Conservation (phyloP, 2,797 vertebrate genomes). For the Notolabrus celidotus region DNA sequence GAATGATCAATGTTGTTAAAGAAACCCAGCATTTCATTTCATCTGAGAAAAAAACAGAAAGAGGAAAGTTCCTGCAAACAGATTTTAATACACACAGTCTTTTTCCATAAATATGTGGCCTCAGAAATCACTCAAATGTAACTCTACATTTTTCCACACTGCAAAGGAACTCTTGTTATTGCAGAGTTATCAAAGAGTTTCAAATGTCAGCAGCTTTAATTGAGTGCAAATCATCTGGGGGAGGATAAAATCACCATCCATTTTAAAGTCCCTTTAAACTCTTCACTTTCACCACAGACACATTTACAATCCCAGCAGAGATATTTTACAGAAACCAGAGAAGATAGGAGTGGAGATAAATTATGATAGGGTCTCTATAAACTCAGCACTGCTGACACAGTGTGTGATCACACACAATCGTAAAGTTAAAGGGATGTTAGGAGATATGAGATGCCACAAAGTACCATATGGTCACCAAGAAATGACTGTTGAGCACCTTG, state of each 20-base stretch:
- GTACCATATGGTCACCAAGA: constrained; percentile 9
- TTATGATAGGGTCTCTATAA: constrained; percentile 27
- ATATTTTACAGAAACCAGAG: constrained; percentile 2
- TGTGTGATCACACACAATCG: background rate
- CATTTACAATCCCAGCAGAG: constrained; percentile 14
- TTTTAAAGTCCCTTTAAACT: constrained; percentile 33
- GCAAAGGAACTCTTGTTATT: too few relatives aligned
- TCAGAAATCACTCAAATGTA: too few relatives aligned
- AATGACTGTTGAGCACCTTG: constrained; percentile 4
- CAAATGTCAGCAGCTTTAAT: too few relatives aligned
- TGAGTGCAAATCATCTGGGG: constrained; percentile 19
- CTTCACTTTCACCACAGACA: constrained; percentile 15
- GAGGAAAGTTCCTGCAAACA: too few relatives aligned
- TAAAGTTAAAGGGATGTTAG: constrained; percentile 12
- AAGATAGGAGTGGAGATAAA: constrained; percentile 24
- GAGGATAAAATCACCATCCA: constrained; percentile 20
- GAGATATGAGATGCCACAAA: constrained; percentile 27
- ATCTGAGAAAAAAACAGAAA: too few relatives aligned
- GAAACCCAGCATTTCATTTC: too few relatives aligned
- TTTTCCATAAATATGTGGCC: too few relatives aligned
- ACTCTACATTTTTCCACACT: too few relatives aligned
- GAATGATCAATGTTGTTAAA: too few relatives aligned
- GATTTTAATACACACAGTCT: too few relatives aligned
- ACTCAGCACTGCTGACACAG: constrained; percentile 25
- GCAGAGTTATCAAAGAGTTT: too few relatives aligned